Base-by-base conservation (phyloP, 2,113 vertebrate species). In the Myiopsitta monachus region DNA sequence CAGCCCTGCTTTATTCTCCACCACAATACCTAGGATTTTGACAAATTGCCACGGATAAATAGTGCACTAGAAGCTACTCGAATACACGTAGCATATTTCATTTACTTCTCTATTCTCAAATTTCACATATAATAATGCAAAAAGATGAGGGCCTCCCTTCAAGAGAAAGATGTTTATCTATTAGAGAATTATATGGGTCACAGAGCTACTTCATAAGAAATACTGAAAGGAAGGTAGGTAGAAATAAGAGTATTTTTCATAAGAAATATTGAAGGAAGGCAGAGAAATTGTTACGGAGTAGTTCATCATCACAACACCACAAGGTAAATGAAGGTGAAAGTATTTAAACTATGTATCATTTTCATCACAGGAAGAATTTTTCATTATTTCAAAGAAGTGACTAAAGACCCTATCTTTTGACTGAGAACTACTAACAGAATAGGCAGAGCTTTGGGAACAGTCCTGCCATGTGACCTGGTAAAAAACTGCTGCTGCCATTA, bases 21-120 rank as follows among this genome's bases (percentile, higher is more conserved):
- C 30, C 91, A 96, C 92, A 96, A 89, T 93, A 76, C 73, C 55
- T 51, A 74, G 26, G 69, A 81, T 70, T 93, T 80, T 93, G 88
- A 90, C 88, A 94, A 95, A 95, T 62, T 62, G 47, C 83, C 68
- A 63, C 4, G 24, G 47, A 85, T 55, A 95, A 80, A 70, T 10
- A 76, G 46, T 17, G 33, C 7, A 3, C 67, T 14, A 88, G 76
- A 88, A 94, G 64, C n/a, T 62, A 36, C 27, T 55, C 0, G 0
- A 88, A 83, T 73, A 41, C 62, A 64, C 0, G 1, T 17, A 63
- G 63, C 33, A 87, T 36, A 75, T 81, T 88, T 81, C 31, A 49
- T 52, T 89, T 70, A 84, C 26, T 63, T 79, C 51, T 86, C 64
- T 66, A 3, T 81, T 76, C 62, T 92, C 47, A 83, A 10, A 51